Conservation (phyloP, 2,113 vertebrate genomes). For the Morone chrysops region DNA sequence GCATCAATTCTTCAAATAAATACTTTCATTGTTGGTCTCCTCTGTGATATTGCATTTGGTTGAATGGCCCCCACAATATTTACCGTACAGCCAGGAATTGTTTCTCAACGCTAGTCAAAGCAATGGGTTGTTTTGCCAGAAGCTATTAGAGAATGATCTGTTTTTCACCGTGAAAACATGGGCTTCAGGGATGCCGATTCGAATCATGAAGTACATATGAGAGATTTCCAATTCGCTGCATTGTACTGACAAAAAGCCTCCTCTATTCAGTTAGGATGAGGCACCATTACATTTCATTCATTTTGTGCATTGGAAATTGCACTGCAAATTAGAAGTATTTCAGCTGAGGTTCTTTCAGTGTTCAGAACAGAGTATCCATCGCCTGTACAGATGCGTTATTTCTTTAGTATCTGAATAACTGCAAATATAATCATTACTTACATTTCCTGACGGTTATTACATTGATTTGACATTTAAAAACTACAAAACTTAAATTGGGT, state of each 20-base stretch:
- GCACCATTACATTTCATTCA: conserved; percentile 46
- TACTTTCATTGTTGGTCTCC: conserved; percentile 22
- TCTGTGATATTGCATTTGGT: conserved; percentile 49
- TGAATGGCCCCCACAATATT: conserved; percentile 53
- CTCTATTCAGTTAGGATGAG: conserved; percentile 41
- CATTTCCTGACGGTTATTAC: neutral
- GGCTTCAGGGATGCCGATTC: conserved; percentile 54
- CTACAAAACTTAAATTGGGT: too few species aligned
- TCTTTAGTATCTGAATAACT: neutral
- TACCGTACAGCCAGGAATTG: conserved; percentile 61
- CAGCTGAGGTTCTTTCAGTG: conserved; percentile 7
- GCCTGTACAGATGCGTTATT: neutral
- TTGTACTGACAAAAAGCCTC: conserved; percentile 29
- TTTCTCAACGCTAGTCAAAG: conserved; percentile 58
- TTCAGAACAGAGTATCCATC: conserved; percentile 12
- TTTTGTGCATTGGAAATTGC: conserved; percentile 36
- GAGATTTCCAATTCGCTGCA: conserved; percentile 51
- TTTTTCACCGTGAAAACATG: conserved; percentile 51
- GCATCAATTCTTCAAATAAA: conserved; percentile 53
- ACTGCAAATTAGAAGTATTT: conserved; percentile 46
- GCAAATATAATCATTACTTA: neutral
- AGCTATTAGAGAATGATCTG: conserved; percentile 64
- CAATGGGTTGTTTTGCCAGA: conserved; percentile 57
- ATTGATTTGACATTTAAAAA: conserved; percentile 56
- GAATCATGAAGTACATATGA: conserved; percentile 52